Evolutionary conservation across 2,888 invertebrate species (phyloP), one percentile per base, ranked within the genome.

Genomic region (Drosophila histrio): DNA sequence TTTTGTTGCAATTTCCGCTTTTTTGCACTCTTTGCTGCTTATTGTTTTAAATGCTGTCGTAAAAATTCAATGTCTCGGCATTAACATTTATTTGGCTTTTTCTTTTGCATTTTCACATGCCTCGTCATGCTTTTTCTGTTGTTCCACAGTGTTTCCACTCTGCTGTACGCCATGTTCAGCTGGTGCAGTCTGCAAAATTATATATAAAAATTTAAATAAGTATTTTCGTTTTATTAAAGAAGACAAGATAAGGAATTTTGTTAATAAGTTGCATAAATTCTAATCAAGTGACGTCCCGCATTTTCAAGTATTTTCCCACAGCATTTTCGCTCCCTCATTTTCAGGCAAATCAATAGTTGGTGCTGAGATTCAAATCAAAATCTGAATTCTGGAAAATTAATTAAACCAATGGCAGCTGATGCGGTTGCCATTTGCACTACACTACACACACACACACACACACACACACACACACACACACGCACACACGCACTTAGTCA

Each of bases 11-110:
- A 63, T 76, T 76, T 66, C 57, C 61, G n/a, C n/a, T n/a, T n/a
- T n/a, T 57, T 38, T 30, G 38, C 54, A 49, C 47, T 43, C 36
- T 56, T 22, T 44, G 22, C 13, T 3, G 53, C 49, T 65, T 72
- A 85, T 82, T 82, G 85, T 85, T 85, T 82, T 85, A 82, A 82
- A 82, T 74, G 67, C 43, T 66, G 75, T 82, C 84, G 73, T 84
- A 66, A 88, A 82, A 79, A 70, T 74, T 76, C 70, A 80, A 70
- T 72, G 76, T 70, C 64, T 36, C 34, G 39, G 79, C 86, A 65
- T 82, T 84, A 74, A 83, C 76, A 76, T 87, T 85, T 79, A 87
- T 77, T 77, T 71, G 76, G 73, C 75, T 73, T 76, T 57, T 67
- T 64, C 26, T 34, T n/a, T 13, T 41, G 61, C 75, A 61, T 46